These are phyloP conservation scores for Alviniconcha strummeri DNA, from an alignment of 2,888 invertebrate species.

Conservation along the genomic window DNA sequence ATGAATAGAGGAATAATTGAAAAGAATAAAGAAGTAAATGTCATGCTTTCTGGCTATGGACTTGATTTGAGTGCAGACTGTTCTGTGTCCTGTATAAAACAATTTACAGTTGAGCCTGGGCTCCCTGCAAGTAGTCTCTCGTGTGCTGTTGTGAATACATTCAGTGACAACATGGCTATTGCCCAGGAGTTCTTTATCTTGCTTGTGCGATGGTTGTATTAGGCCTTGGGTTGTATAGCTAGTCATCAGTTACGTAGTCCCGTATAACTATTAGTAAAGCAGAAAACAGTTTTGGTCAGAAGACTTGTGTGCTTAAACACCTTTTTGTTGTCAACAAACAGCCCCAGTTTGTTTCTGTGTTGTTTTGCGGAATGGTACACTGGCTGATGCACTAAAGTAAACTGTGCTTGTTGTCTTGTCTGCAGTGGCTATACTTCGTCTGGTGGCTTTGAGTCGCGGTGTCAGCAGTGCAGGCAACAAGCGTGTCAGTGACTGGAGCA, in stretches of 20 bases:
- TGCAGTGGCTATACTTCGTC: not conserved
- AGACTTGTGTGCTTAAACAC: no score
- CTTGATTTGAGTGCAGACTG: not conserved
- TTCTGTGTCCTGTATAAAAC: not conserved
- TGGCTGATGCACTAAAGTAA: not conserved
- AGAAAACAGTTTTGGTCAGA: no score
- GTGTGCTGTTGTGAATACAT: not conserved
- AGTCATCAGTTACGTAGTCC: not conserved
- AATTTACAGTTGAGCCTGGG: not conserved
- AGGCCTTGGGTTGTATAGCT: no score
- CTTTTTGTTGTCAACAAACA: no score
- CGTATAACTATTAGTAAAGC: no score
- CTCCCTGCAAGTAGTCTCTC: not conserved
- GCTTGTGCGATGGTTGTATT: not conserved
- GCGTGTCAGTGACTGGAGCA: slow-evolving; percentile 2
- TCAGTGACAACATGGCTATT: not conserved
- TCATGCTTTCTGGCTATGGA: not conserved
- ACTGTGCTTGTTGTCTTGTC: slow-evolving; percentile 21
- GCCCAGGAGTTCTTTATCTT: not conserved
- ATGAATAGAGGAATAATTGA: not conserved
- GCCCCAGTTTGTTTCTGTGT: not conserved
- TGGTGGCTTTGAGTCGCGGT: slow-evolving; percentile 8
- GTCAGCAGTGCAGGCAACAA: not conserved
- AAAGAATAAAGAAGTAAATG: not conserved
- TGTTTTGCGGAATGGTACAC: not conserved